Evolutionary conservation across 2,797 vertebrate genomes (phyloP).

Genomic region (Adelosebastes latens): DNA sequence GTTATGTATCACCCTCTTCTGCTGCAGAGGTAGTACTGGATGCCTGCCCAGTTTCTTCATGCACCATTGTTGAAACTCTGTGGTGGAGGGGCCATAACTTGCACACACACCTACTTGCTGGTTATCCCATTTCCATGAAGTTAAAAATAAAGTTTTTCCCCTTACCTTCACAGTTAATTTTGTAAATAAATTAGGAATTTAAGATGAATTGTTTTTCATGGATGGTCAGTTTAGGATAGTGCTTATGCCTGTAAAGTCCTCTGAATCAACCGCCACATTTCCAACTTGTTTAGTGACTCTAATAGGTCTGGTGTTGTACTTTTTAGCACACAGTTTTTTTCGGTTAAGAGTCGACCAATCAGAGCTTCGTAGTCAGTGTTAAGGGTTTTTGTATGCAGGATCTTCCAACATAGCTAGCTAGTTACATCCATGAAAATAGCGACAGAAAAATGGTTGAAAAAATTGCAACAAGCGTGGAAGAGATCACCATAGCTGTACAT

Average conservation of each 20-base stretch:
- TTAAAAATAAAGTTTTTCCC: neutral
- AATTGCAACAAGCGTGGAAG: neutral
- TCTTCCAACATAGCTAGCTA: neutral
- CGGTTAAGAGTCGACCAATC: neutral
- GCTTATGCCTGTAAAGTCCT: too few relatives aligned
- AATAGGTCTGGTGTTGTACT: neutral
- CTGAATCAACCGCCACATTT: neutral
- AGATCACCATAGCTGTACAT: neutral
- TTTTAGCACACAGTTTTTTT: too few relatives aligned
- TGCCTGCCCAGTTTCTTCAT: slow-evolving; percentile 58
- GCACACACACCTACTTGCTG: neutral
- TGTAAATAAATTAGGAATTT: neutral
- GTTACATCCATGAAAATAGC: too few relatives aligned
- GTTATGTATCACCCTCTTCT: slow-evolving; percentile 37
- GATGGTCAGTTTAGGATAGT: neutral
- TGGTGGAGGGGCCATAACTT: slow-evolving; percentile 37
- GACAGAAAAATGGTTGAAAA: neutral
- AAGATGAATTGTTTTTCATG: neutral
- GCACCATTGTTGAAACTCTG: slow-evolving; percentile 43
- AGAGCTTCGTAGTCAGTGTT: neutral
- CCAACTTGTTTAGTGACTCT: too few relatives aligned
- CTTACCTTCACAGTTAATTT: neutral
- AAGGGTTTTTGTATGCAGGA: neutral
- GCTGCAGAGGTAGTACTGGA: slow-evolving; percentile 55
- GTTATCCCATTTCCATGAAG: neutral